These are phyloP conservation scores for Geothlypis trichas DNA, from an alignment of 2,113 vertebrate genomes.

Conservation along the genomic window DNA sequence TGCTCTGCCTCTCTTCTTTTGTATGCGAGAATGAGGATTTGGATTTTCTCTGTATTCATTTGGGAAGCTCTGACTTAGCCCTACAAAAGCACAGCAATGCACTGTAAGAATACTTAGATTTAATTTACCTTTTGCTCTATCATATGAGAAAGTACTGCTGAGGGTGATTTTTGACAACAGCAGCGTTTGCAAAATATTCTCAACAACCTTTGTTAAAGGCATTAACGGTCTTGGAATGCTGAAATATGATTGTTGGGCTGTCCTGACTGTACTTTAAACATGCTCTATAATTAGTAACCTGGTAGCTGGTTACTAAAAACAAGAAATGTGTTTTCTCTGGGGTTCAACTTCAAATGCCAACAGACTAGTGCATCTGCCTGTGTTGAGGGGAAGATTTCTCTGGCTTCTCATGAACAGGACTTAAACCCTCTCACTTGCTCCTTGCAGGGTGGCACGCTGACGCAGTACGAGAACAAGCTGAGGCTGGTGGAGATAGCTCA, in stretches of 20 bases:
- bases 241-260: neutral
- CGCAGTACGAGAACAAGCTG: conserved; percentile 93
- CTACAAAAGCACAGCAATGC: neutral
- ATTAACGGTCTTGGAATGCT: neutral
- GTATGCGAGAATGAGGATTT: neutral
- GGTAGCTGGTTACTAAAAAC: neutral
- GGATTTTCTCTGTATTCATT: neutral
- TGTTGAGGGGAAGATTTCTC: neutral
- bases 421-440: neutral
- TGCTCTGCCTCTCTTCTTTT: neutral
- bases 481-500: conserved; percentile 97
- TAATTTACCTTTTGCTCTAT: neutral
- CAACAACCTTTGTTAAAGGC: neutral
- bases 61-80: neutral
- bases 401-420: neutral
- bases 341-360: neutral
- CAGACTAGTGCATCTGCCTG: neutral
- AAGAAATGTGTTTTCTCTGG: neutral
- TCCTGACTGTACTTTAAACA: conserved; percentile 1
- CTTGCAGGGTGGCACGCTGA: conserved; percentile 91
- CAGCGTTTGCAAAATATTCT: neutral
- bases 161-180: neutral
- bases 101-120: neutral
- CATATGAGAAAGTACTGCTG: neutral
- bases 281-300: neutral